Conservation (phyloP, 92 coral and sea anemone species). For the Hydrozoanthus gracilis region DNA sequence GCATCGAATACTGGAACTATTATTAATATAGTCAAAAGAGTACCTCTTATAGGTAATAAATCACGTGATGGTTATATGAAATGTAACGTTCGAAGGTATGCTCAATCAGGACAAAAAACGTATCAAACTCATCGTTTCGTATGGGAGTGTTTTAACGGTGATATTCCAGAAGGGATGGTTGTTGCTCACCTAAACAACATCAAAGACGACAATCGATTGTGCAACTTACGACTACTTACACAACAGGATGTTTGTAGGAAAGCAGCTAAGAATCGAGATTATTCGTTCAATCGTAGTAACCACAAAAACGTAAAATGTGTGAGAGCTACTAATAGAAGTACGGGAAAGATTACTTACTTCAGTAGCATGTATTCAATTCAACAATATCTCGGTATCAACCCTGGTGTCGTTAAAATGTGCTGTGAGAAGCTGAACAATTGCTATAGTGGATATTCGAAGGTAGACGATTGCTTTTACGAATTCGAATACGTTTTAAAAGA, state of each 20-base stretch:
- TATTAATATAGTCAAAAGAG: neutral
- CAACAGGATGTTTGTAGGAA: constrained; percentile 12
- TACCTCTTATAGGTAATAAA: neutral
- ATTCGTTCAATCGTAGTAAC: no score
- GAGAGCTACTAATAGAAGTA: no score
- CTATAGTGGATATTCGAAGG: no score
- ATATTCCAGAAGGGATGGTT: neutral
- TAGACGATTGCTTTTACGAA: no score
- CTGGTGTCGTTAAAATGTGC: neutral
- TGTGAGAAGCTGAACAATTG: no score
- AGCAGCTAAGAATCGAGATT: neutral
- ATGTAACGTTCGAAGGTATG: constrained; percentile 7
- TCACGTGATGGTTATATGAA: neutral
- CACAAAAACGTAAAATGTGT: no score
- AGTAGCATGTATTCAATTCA: neutral
- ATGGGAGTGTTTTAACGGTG: constrained; percentile 2
- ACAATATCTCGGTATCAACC: no score
- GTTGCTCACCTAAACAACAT: neutral
- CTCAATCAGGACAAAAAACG: neutral
- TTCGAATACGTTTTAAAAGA: constrained; percentile 5
- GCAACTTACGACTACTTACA: neutral
- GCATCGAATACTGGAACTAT: constrained; percentile 34
- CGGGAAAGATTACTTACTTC: neutral
- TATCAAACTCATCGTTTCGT: constrained; percentile 34
- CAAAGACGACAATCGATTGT: neutral